phyloP scores from a whole-genome alignment of 2,797 vertebrate genomes.

The Betta splendens region DNA sequence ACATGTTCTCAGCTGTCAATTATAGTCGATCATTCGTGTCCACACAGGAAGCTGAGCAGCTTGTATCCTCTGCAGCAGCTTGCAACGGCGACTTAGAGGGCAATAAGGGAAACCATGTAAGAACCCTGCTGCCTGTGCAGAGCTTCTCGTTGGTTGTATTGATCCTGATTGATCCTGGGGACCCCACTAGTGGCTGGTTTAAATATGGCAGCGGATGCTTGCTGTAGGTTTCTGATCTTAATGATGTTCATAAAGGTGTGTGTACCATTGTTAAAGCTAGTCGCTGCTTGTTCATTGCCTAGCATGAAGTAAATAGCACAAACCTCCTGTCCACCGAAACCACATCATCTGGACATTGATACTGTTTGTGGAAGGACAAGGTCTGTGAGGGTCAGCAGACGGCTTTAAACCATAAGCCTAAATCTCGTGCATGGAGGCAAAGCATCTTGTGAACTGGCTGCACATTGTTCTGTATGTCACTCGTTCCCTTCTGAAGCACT shows the following conservation, averaged over 20 bases:
- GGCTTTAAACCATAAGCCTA: constrained; percentile 4
- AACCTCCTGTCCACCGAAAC: constrained; percentile 13
- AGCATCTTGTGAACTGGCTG: constrained; percentile 1
- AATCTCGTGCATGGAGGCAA: constrained; percentile 2
- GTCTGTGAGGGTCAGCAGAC: constrained; percentile 10
- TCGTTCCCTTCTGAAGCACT: neutral
- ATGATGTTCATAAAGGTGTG: neutral
- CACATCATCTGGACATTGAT: too few relatives aligned
- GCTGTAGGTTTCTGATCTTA: constrained; percentile 13
- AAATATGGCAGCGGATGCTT: constrained; percentile 23
- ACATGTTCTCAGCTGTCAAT: constrained; percentile 23
- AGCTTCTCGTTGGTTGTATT: constrained; percentile 41
- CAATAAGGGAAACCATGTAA: constrained; percentile 78
- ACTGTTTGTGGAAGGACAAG: neutral
- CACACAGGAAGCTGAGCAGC: constrained; percentile 72
- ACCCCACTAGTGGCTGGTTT: constrained; percentile 3
- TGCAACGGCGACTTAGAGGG: constrained; percentile 68
- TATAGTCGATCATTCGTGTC: constrained; percentile 62
- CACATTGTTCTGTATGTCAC: neutral
- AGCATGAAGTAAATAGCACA: constrained; percentile 44
- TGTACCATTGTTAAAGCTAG: constrained; percentile 17
- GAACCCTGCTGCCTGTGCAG: constrained; percentile 48
- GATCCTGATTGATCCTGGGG: constrained; percentile 8
- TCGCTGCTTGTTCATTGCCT: constrained; percentile 42
- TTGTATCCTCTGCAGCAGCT: constrained; percentile 42